Percentiles rank a stretch among this genome's conserved stretches.
These are phyloP conservation scores for Nothoprocta perdicaria DNA, from an alignment of 2,113 vertebrate genomes.

Conservation along the genomic window DNA sequence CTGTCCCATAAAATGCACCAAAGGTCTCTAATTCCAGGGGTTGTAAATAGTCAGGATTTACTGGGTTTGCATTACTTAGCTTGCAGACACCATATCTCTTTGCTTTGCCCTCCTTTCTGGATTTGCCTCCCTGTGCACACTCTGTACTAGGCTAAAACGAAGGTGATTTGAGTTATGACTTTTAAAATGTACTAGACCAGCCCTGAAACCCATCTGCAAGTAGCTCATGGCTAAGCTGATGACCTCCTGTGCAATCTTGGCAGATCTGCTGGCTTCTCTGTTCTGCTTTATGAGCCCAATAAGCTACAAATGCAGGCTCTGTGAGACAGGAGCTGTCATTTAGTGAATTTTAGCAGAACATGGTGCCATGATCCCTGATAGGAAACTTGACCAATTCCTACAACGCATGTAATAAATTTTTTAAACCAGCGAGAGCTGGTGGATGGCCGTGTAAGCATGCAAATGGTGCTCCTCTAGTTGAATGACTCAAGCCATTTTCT, in stretches of 20 bases:
- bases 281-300: not conserved
- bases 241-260: not conserved
- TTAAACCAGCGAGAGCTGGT: not conserved
- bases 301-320: fast-evolving
- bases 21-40: not conserved
- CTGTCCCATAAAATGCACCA: not conserved
- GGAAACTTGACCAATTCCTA: not conserved
- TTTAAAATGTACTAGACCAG: not conserved
- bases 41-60: not conserved
- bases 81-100: fast-evolving
- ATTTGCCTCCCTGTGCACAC: not conserved
- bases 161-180: not conserved
- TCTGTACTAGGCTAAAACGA: not conserved
- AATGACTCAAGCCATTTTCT: not conserved
- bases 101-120: not conserved
- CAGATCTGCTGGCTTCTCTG: not conserved
- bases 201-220: not conserved
- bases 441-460: not conserved
- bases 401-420: not conserved
- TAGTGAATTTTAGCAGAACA: fast-evolving
- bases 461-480: not conserved
- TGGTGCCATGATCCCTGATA: too few relatives aligned
- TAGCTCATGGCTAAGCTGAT: not conserved
- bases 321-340: not conserved
- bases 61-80: not conserved